Conservation (phyloP, 2,888 invertebrate species). For the Microlaimidae sp. region DNA sequence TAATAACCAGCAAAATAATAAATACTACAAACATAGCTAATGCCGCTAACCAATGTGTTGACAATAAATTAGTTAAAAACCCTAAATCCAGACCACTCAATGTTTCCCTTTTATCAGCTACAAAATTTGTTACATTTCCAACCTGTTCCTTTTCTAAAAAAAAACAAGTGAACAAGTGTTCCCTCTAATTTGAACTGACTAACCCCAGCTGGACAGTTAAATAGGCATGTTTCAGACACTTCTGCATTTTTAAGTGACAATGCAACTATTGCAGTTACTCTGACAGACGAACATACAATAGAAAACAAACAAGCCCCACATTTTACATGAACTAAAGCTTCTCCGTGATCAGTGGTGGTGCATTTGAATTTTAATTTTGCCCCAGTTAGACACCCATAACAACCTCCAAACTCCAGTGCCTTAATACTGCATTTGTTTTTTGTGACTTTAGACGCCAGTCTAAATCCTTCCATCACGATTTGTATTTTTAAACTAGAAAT, state of each 20-base stretch:
- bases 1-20: too few species aligned
- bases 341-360: conserved; percentile 3
- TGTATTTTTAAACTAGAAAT: neutral
- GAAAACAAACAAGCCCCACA: neutral
- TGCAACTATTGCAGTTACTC: neutral
- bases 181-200: neutral
- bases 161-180: too few species aligned
- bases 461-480: neutral
- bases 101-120: neutral
- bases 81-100: too few species aligned
- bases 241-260: neutral
- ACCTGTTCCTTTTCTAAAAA: neutral
- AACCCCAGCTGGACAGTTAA: neutral
- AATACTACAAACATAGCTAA: too few species aligned
- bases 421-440: neutral
- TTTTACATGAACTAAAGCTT: neutral
- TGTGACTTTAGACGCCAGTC: neutral
- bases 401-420: too few species aligned
- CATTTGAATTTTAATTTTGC: conserved; percentile 10
- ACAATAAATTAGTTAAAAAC: too few species aligned
- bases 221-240: neutral
- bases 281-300: neutral
- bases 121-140: neutral
- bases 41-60: too few species aligned
- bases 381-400: too few species aligned